Percentiles rank a stretch among this genome's conserved stretches.
Evolutionary conservation across 2,888 invertebrate species (phyloP).

Genomic region (Carabus problematicus): DNA sequence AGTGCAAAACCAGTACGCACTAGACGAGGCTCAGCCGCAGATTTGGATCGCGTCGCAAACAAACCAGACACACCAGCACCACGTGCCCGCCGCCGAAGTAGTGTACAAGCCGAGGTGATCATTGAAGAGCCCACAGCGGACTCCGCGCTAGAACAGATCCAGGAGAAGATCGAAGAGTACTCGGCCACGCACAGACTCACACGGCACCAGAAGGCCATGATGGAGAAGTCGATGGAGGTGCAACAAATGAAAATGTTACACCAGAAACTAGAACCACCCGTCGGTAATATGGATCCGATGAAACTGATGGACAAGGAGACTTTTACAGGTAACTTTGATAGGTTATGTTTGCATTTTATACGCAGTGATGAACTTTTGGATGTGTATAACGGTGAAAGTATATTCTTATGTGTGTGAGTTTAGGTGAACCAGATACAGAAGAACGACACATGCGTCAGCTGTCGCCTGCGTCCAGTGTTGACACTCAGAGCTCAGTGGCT

Average conservation of each 20-base stretch:
- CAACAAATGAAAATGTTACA: slow-evolving; percentile 42
- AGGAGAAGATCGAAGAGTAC: slow-evolving; percentile 47
- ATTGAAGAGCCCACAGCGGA: slow-evolving; percentile 5
- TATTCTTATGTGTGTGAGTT: neutral
- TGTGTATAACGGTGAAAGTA: neutral
- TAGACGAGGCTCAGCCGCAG: neutral
- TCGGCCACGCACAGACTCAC: slow-evolving; percentile 57
- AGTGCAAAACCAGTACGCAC: neutral
- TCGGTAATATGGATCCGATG: slow-evolving; percentile 61
- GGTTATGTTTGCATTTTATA: too few species aligned
- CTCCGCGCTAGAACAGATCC: slow-evolving; percentile 44
- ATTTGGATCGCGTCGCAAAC: slow-evolving; percentile 4
- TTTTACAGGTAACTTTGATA: slow-evolving; percentile 63
- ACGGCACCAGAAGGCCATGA: slow-evolving; percentile 59
- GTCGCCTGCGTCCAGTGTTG: slow-evolving; percentile 49
- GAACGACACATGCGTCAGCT: slow-evolving; percentile 50
- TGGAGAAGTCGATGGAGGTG: slow-evolving; percentile 55
- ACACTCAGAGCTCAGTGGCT: slow-evolving; percentile 15
- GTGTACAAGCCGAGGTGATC: slow-evolving; percentile 20
- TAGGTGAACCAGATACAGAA: slow-evolving; percentile 53
- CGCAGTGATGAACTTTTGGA: too few species aligned
- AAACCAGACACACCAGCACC: slow-evolving; percentile 32
- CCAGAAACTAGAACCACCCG: slow-evolving; percentile 50
- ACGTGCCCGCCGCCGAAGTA: slow-evolving; percentile 17
- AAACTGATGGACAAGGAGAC: slow-evolving; percentile 60